Base-by-base conservation (phyloP, 2,797 vertebrate species). In the Aulostomus chinensis region DNA sequence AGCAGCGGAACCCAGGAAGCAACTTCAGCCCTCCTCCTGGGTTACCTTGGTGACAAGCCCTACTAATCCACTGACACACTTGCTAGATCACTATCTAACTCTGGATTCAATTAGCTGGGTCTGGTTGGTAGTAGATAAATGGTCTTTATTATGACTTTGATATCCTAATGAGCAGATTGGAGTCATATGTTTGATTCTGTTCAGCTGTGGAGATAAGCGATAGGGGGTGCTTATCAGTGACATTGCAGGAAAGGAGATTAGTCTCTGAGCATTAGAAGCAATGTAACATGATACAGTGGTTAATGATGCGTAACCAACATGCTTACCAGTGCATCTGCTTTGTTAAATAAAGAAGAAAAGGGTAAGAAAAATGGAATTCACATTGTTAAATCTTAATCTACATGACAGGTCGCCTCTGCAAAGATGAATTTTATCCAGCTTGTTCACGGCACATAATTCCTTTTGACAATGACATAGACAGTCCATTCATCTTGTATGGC, bases 21-120 rank as follows among this genome's bases (percentile, higher is more conserved):
- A 47, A 71, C 73, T 59, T 43, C 42, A 33, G 17, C 31, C 41
- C 42, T 37, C 50, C 53, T 62, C 31, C 61, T 40, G 69, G 41
- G 85, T 87, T 87, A 80, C 82, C 46, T 53, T 73, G 72, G 79
- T 66, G 83, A 89, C 81, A 70, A 75, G 60, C 63, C 58, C 38
- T 41, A 68, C 78, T 88, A 89, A 90, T 89, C 86, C 77, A 83
- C 81, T 86, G 84, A 84, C 87, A 88, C 84, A 70, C 83, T 86
- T 42, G 52, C 64, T 40, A 78, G 88, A 91, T 90, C 17, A 7
- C 65, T 53, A 84, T 86, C 78, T 37, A 22, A 49, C 68, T 84
- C 73, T 78, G 76, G 63, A 88, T 90, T 90, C 76, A 88, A 85
- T 91, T 90, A 88, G 81, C 68, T 17, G 40, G 41, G 78, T 40